phyloP scores from a whole-genome alignment of 2,113 vertebrate species.

The Megatriorchis doriae region DNA sequence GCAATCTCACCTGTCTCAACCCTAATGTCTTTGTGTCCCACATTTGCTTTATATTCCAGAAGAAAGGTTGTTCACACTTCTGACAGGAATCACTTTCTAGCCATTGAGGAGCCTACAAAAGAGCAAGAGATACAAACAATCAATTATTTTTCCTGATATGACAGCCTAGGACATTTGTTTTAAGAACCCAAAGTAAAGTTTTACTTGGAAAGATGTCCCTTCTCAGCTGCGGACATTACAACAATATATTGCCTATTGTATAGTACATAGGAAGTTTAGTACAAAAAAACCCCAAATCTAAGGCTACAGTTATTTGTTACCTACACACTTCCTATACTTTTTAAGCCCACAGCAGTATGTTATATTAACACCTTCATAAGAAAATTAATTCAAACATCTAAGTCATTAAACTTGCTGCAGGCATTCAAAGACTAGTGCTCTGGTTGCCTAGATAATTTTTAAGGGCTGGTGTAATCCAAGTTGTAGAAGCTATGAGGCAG shows the following conservation, averaged over 20 bases:
- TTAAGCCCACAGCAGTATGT: not conserved
- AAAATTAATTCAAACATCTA: not conserved
- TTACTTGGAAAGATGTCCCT: not conserved
- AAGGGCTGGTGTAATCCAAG: not conserved
- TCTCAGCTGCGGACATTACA: not conserved
- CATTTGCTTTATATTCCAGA: slow-evolving; percentile 99
- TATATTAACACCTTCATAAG: not conserved
- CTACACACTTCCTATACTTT: not conserved
- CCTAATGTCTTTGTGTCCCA: slow-evolving; percentile 96
- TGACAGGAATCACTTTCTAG: slow-evolving; percentile 96
- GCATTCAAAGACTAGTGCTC: not conserved
- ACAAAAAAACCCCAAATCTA: not conserved
- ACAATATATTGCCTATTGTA: not conserved
- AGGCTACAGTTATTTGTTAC: not conserved
- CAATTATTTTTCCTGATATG: not conserved
- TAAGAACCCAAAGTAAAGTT: not conserved
- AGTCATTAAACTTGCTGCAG: not conserved
- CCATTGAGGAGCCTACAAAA: slow-evolving; percentile 91
- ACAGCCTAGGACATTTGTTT: not conserved
- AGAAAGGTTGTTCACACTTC: slow-evolving; percentile 96
- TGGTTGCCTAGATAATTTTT: not conserved
- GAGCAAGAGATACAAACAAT: not conserved
- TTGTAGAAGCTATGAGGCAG: not conserved
- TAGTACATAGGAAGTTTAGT: not conserved
- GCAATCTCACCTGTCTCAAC: slow-evolving; percentile 85